Evolutionary conservation across 2,888 invertebrate genomes (phyloP).

Genomic region (Germaria angustata): DNA sequence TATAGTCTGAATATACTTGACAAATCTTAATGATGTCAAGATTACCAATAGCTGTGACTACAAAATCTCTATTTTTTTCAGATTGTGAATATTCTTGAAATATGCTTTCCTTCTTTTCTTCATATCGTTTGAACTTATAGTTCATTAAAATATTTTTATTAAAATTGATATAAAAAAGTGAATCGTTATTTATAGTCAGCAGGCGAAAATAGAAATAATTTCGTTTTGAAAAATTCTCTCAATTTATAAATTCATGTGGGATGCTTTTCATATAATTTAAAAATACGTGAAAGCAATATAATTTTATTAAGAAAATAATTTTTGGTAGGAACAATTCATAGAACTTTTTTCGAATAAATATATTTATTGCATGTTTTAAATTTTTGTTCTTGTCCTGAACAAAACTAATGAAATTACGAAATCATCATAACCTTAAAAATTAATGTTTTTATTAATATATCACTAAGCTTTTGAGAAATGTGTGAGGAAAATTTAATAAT

Average conservation of each 20-base stretch:
- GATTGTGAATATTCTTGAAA: constrained; percentile 10
- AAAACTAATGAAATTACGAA: no score
- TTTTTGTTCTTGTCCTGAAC: no score
- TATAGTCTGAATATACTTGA: no score
- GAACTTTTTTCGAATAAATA: neutral
- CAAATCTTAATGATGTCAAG: constrained; percentile 35
- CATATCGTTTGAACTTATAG: neutral
- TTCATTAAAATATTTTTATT: constrained; percentile 31
- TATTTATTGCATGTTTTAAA: neutral
- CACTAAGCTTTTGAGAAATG: no score
- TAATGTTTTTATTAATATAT: no score
- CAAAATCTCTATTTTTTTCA: neutral
- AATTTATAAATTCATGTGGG: constrained; percentile 20
- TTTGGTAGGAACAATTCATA: no score
- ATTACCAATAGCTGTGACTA: constrained; percentile 1
- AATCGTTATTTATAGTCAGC: constrained; percentile 29
- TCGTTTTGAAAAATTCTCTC: neutral
- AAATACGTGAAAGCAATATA: neutral
- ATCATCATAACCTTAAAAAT: no score
- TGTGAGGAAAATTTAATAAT: no score
- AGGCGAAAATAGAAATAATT: neutral
- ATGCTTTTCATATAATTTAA: neutral
- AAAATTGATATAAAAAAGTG: constrained; percentile 2
- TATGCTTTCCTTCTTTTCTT: neutral
- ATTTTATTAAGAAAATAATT: neutral